Percentiles rank a stretch among this genome's conserved stretches.
phyloP scores from a whole-genome alignment of 2,797 vertebrate genomes.

The Anguilla obscura region DNA sequence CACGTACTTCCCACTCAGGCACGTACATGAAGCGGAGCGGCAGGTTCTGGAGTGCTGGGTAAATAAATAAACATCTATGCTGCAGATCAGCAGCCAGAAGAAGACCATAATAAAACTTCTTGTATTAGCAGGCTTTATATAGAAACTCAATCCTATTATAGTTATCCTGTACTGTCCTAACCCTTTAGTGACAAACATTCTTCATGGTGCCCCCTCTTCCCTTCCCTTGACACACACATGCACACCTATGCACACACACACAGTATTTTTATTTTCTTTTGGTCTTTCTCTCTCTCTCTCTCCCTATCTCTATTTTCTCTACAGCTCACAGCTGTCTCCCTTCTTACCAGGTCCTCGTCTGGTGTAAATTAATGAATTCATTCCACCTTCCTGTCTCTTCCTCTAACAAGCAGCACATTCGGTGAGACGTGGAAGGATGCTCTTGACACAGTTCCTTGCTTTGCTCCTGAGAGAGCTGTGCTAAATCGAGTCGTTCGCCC shows the following conservation, averaged over 20 bases:
- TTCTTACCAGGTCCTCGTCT: background rate
- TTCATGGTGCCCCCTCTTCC: slow-evolving; percentile 33
- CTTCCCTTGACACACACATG: background rate
- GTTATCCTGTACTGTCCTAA: slow-evolving; percentile 67
- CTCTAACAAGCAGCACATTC: background rate
- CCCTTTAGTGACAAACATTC: slow-evolving; percentile 46
- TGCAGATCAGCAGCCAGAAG: slow-evolving; percentile 34
- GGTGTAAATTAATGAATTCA: slow-evolving; percentile 2
- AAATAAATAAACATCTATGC: background rate
- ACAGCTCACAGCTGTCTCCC: slow-evolving; percentile 10
- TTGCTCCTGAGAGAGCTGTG: background rate
- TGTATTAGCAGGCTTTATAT: slow-evolving; percentile 48
- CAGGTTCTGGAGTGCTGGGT: slow-evolving; percentile 23
- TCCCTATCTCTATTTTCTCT: slow-evolving; percentile 36
- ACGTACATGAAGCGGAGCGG: background rate
- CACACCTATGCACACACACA: background rate
- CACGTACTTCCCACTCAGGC: slow-evolving; percentile 47
- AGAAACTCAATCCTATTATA: slow-evolving; percentile 62
- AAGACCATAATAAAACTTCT: slow-evolving; percentile 34
- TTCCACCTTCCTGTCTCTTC: background rate
- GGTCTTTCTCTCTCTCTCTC: slow-evolving; percentile 29
- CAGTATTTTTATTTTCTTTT: background rate
- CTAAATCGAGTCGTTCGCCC: slow-evolving; percentile 4
- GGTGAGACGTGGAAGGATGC: background rate
- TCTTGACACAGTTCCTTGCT: background rate